Conservation (phyloP, 2,888 invertebrate species). For the Diadegma fenestrale region DNA sequence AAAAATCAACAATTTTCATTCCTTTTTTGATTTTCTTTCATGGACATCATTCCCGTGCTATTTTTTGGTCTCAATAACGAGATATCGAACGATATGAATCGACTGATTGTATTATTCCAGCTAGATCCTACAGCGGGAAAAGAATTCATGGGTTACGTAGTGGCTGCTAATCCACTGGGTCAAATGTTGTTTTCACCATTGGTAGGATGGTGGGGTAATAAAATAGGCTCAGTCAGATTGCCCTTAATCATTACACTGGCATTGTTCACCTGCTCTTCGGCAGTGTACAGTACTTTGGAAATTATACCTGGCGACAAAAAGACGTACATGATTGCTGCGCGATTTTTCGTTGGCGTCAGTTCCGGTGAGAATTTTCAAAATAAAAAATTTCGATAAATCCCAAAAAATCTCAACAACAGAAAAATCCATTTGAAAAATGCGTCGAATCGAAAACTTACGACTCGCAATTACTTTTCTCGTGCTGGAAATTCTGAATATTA, state of each 20-base stretch:
- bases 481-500: no score
- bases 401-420: background rate
- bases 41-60: background rate
- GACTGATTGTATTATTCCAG: conserved; percentile 85
- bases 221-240: conserved; percentile 89
- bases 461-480: no score
- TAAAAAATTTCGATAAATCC: background rate
- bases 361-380: conserved; percentile 87
- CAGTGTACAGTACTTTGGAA: conserved; percentile 91
- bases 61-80: background rate
- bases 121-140: conserved; percentile 92
- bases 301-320: conserved; percentile 88
- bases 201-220: conserved; percentile 94
- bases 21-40: background rate
- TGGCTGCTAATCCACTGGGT: conserved; percentile 94
- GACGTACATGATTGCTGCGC: conserved; percentile 91
- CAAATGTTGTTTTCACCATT: conserved; percentile 95
- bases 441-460: no score
- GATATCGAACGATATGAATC: conserved; percentile 53
- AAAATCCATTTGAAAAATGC: background rate
- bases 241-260: conserved; percentile 90
- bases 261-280: conserved; percentile 91
- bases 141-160: conserved; percentile 93
- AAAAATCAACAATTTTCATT: background rate
- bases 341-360: conserved; percentile 93